These are phyloP conservation scores for Enteromius afrohamiltoni DNA, from an alignment of 2,797 vertebrate genomes.

Conservation along the genomic window DNA sequence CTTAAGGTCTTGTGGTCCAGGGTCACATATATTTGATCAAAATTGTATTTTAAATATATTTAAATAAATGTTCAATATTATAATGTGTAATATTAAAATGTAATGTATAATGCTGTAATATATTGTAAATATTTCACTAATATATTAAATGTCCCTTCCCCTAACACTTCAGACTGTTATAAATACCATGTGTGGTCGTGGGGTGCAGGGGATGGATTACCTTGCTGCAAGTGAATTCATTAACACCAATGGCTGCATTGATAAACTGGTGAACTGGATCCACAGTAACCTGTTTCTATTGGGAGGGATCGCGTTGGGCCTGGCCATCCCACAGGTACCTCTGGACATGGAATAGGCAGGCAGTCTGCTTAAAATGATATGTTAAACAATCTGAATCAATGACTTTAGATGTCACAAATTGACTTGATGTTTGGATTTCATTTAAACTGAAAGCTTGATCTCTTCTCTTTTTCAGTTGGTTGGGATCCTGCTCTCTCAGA, in stretches of 20 bases:
- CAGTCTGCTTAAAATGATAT: not conserved
- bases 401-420: not conserved
- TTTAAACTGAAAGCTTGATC: conserved; percentile 21
- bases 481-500: conserved; percentile 90
- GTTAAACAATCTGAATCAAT: not conserved
- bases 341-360: not conserved
- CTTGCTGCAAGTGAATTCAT: conserved; percentile 78
- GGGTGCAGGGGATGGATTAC: conserved; percentile 79
- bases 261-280: conserved; percentile 91
- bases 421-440: not conserved
- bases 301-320: conserved; percentile 86
- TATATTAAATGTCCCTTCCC: not conserved
- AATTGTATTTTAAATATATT: not conserved
- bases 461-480: conserved; percentile 79
- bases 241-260: conserved; percentile 91
- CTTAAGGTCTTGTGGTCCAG: not conserved
- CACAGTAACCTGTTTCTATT: conserved; percentile 92
- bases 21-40: not conserved
- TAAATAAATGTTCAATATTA: not conserved
- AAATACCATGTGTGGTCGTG: conserved; percentile 94
- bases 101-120: not conserved
- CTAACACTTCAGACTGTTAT: conserved; percentile 77
- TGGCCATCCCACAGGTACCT: conserved; percentile 91
- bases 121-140: not conserved
- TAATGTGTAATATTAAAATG: not conserved